Percentiles rank a stretch among this genome's conserved stretches.
Conservation (phyloP, 2,113 vertebrate genomes). For the Haemorhous mexicanus region DNA sequence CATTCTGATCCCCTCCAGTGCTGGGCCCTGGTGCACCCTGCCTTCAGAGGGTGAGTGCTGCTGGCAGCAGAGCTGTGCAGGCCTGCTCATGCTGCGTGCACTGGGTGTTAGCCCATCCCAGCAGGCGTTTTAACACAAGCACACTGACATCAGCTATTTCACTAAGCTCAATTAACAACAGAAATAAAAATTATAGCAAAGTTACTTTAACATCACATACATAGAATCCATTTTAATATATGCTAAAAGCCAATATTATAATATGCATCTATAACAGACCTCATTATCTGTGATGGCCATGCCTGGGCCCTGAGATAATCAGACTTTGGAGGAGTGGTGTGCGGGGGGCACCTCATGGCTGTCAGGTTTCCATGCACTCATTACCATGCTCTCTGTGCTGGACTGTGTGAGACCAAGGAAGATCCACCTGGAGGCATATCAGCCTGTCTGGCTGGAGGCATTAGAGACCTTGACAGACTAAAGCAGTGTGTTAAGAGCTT, state of each 20-base stretch:
- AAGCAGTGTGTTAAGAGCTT: slow-evolving; percentile 68
- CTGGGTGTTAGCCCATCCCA: background rate
- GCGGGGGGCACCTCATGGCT: slow-evolving; percentile 59
- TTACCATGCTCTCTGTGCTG: slow-evolving; percentile 70
- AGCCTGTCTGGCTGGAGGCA: slow-evolving; percentile 47
- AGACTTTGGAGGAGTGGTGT: slow-evolving; percentile 59
- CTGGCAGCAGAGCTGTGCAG: background rate
- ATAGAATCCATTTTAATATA: background rate
- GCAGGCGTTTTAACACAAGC: background rate
- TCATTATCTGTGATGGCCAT: slow-evolving; percentile 51
- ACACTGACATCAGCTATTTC: background rate
- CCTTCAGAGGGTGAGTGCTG: background rate
- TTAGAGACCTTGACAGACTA: slow-evolving; percentile 70
- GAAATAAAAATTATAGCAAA: background rate
- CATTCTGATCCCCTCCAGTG: background rate
- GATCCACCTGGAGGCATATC: slow-evolving; percentile 65
- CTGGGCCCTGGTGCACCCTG: background rate
- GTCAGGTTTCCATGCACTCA: slow-evolving; percentile 60
- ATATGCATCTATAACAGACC: background rate
- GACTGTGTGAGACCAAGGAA: slow-evolving; percentile 69
- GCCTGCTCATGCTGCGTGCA: too few species aligned
- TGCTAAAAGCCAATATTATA: background rate
- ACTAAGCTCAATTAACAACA: background rate
- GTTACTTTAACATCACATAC: background rate
- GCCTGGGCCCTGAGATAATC: slow-evolving; percentile 58